Conservation (phyloP, 2,797 vertebrate species). For the Manis crassicaudata region DNA sequence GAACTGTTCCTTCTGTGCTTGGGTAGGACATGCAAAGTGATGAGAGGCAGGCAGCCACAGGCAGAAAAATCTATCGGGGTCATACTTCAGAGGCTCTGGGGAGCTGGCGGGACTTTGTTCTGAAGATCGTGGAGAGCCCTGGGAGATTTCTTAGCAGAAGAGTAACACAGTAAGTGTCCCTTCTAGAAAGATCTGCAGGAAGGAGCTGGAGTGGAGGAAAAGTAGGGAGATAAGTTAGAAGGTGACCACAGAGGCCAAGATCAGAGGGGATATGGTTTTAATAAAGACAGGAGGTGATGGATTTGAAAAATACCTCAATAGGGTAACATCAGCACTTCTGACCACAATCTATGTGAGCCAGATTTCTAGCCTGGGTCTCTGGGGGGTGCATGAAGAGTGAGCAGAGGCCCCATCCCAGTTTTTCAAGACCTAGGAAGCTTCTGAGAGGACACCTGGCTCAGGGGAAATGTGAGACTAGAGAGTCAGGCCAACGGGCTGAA, state of each 20-base stretch:
- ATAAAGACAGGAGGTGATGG: not conserved
- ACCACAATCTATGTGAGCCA: not conserved
- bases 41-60: not conserved
- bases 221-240: not conserved
- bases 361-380: not conserved
- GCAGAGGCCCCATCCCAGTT: not conserved
- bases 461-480: not conserved
- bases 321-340: not conserved
- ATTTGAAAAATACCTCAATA: not conserved
- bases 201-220: not conserved
- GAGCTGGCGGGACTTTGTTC: not conserved
- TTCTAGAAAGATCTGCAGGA: not conserved
- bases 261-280: not conserved
- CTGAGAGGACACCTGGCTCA: not conserved
- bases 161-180: not conserved
- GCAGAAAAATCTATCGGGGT: not conserved
- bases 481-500: not conserved
- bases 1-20: accelerated
- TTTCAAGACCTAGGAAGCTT: not conserved
- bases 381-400: not conserved
- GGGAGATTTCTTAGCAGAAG: not conserved
- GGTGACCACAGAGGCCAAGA: no score
- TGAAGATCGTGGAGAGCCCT: not conserved
- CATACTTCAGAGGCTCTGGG: not conserved
- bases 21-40: not conserved